Conservation (phyloP, 2,888 invertebrate genomes). For the Bellardia bayeri region DNA sequence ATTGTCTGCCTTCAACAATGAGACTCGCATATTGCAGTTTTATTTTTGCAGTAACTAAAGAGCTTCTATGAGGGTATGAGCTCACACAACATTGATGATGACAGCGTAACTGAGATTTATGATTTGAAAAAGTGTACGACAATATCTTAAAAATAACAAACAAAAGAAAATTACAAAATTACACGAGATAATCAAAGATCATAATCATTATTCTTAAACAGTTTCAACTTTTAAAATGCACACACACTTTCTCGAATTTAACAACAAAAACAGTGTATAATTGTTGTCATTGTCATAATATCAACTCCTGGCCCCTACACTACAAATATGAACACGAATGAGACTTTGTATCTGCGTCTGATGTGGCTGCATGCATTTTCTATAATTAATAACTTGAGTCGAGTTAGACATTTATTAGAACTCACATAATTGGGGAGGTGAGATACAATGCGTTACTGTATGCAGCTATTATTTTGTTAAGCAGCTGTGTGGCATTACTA, state of each 20-base stretch:
- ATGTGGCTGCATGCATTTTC: conserved; percentile 35
- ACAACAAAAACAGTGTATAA: neutral
- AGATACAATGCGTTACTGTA: neutral
- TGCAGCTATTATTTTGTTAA: conserved; percentile 45
- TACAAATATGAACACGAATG: neutral
- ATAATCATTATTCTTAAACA: conserved; percentile 39
- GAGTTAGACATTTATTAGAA: conserved; percentile 52
- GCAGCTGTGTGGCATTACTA: conserved; percentile 22
- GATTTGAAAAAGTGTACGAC: conserved; percentile 1
- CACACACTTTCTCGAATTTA: neutral
- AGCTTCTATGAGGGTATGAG: conserved; percentile 23
- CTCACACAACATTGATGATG: neutral
- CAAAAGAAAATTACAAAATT: conserved; percentile 12
- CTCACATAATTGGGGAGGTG: conserved; percentile 15
- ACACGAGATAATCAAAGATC: conserved; percentile 28
- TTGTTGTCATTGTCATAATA: conserved; percentile 22
- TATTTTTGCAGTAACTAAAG: neutral
- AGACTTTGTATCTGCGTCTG: neutral
- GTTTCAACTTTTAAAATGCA: conserved; percentile 8
- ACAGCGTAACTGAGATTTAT: conserved; percentile 42
- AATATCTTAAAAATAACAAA: conserved; percentile 4
- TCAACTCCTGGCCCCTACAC: neutral
- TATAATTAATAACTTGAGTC: conserved; percentile 58
- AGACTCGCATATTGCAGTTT: neutral
- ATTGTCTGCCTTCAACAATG: neutral